Conservation (phyloP, 2,797 vertebrate genomes). For the Diceros bicornis region DNA sequence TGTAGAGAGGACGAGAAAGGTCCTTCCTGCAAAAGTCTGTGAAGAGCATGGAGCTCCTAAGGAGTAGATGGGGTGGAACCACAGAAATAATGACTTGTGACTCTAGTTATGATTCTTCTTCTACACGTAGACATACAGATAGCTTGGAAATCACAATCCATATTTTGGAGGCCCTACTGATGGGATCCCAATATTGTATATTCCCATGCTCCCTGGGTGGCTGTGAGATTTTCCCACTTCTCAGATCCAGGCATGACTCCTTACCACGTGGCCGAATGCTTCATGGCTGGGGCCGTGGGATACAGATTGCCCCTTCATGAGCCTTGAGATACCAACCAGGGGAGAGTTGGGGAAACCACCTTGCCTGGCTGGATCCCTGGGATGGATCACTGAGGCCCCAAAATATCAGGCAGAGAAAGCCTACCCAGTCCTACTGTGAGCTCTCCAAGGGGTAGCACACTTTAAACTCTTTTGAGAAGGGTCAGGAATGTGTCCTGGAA, state of each 20-base stretch:
- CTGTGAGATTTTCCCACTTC: not conserved
- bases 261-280: not conserved
- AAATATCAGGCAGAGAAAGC: not conserved
- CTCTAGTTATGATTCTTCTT: not conserved
- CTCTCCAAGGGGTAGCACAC: no score
- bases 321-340: not conserved
- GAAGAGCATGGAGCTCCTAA: not conserved
- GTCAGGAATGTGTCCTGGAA: not conserved
- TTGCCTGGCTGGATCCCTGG: not conserved
- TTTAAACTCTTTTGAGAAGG: not conserved
- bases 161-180: not conserved
- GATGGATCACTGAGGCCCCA: not conserved
- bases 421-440: not conserved
- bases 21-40: not conserved
- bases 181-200: not conserved
- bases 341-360: not conserved
- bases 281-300: not conserved
- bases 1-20: not conserved
- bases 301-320: not conserved
- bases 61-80: not conserved
- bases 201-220: rapidly evolving
- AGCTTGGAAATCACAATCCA: not conserved
- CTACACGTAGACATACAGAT: not conserved
- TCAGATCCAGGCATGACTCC: not conserved
- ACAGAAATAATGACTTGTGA: not conserved